Conservation (phyloP, 2,113 vertebrate genomes). For the Baryphthengus martii region DNA sequence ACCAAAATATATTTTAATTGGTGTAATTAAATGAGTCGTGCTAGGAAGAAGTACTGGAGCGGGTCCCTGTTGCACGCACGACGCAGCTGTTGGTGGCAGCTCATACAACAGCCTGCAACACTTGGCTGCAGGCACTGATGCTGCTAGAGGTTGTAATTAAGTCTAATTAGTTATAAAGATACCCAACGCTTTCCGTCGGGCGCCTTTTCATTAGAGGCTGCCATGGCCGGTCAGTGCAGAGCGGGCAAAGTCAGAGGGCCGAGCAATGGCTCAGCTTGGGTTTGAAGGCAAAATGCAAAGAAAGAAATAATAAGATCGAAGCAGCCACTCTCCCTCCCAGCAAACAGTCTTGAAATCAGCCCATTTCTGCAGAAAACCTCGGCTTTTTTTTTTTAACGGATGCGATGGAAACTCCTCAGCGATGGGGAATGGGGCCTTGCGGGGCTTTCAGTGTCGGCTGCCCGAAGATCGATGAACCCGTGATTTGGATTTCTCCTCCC, state of each 20-base stretch:
- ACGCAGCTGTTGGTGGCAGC: background rate
- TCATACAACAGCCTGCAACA: background rate
- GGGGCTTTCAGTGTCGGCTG: background rate
- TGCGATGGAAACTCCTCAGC: background rate
- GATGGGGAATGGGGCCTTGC: background rate
- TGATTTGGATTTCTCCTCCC: background rate
- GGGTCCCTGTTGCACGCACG: background rate
- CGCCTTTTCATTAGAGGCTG: background rate
- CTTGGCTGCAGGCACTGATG: background rate
- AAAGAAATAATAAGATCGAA: background rate
- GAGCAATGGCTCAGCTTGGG: background rate
- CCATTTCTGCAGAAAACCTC: background rate
- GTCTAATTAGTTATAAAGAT: background rate
- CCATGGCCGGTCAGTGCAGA: accelerated
- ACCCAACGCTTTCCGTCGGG: background rate
- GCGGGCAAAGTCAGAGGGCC: background rate
- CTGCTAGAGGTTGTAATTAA: background rate
- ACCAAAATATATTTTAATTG: background rate
- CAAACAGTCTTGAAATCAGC: background rate
- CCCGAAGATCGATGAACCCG: background rate
- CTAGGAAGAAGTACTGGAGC: background rate
- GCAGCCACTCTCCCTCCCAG: background rate
- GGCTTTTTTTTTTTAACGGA: background rate
- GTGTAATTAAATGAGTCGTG: background rate
- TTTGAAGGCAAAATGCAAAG: background rate